Evolutionary conservation across 2,888 invertebrate genomes (phyloP).

Genomic region (Schizaphis graminum): DNA sequence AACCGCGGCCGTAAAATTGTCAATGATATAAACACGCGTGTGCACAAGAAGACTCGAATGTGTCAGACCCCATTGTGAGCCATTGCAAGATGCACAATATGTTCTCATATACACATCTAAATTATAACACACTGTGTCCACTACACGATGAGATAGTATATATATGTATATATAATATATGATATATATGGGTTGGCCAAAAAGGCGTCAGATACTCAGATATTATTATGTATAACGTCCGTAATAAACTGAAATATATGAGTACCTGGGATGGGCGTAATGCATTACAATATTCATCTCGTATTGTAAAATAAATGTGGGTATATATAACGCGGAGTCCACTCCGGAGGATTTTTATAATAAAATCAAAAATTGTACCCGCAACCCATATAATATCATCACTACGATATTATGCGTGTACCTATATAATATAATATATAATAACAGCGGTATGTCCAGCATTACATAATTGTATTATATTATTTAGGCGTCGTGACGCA

Average conservation of each 20-base stretch:
- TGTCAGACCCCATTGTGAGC: conserved; percentile 26
- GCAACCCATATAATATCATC: neutral
- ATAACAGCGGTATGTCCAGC: conserved; percentile 14
- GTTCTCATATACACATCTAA: neutral
- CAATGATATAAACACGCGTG: conserved; percentile 40
- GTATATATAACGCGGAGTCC: neutral
- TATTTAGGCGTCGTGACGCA: neutral
- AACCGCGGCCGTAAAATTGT: conserved; percentile 59
- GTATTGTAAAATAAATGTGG: neutral
- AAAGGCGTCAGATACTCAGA: neutral
- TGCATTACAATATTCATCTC: neutral
- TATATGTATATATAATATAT: neutral
- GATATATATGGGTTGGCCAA: neutral
- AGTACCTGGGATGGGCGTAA: neutral
- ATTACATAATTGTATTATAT: conserved; percentile 20
- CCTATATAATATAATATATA: neutral
- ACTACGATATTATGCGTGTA: neutral
- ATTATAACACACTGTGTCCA: neutral
- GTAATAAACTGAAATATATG: neutral
- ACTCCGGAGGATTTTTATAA: neutral
- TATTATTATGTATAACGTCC: neutral
- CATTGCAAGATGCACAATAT: conserved; percentile 24
- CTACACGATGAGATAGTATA: neutral
- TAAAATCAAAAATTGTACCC: neutral
- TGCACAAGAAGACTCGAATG: neutral